Conservation (phyloP, 2,888 invertebrate species). For the Drosophila putrida region DNA sequence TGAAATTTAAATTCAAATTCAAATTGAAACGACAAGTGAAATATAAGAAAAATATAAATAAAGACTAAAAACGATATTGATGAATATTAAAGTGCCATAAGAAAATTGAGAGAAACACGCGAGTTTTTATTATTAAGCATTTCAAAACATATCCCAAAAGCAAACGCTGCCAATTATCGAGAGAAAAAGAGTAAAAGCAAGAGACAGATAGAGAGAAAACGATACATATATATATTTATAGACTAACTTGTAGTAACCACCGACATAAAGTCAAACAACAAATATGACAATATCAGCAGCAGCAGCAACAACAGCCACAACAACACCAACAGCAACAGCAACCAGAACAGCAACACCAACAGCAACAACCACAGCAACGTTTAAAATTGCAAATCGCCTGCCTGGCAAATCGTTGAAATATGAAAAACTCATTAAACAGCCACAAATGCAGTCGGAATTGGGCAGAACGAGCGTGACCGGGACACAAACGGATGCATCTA, state of each 20-base stretch:
- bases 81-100: slow-evolving; percentile 59
- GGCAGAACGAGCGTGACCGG: slow-evolving; percentile 61
- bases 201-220: slow-evolving; percentile 16
- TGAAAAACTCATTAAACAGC: slow-evolving; percentile 80
- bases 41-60: not conserved
- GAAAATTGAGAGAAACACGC: slow-evolving; percentile 3
- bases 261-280: slow-evolving; percentile 55
- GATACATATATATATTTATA: slow-evolving; percentile 33
- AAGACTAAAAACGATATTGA: slow-evolving; percentile 31
- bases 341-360: slow-evolving; percentile 22
- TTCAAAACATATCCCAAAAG: slow-evolving; percentile 61
- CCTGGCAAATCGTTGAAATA: slow-evolving; percentile 81
- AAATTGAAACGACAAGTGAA: slow-evolving; percentile 23
- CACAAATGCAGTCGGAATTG: slow-evolving; percentile 59
- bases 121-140: slow-evolving; percentile 21
- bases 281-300: slow-evolving; percentile 74
- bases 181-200: slow-evolving; percentile 3
- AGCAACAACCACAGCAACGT: slow-evolving; percentile 14
- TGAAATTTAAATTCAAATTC: slow-evolving; percentile 32
- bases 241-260: slow-evolving; percentile 58
- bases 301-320: slow-evolving; percentile 34
- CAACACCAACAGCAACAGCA: slow-evolving; percentile 17
- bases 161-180: slow-evolving; percentile 68
- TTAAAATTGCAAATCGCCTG: slow-evolving; percentile 57
- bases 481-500: slow-evolving; percentile 57